phyloP scores from a whole-genome alignment of 2,888 invertebrate species.

The Brachyptera risi region DNA sequence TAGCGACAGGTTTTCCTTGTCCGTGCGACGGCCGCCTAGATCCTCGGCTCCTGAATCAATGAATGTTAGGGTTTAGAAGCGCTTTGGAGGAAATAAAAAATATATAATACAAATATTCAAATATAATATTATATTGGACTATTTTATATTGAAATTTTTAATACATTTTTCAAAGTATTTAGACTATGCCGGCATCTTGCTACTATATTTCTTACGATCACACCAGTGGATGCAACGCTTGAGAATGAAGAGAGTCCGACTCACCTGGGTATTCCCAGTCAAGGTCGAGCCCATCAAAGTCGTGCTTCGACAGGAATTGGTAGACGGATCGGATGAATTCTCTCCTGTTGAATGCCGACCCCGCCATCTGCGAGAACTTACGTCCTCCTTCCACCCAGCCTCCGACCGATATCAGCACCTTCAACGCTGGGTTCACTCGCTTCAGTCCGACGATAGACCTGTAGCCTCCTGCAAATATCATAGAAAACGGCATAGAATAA shows the following conservation, averaged over 20 bases:
- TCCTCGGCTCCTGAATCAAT: slow-evolving; percentile 43
- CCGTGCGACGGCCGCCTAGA: slow-evolving; percentile 46
- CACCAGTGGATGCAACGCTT: no score
- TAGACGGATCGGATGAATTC: slow-evolving; percentile 62
- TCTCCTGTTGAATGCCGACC: slow-evolving; percentile 48
- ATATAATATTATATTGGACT: no score
- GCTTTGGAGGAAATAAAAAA: no score
- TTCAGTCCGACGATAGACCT: slow-evolving; percentile 65
- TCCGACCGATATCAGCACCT: slow-evolving; percentile 65
- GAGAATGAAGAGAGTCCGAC: neutral
- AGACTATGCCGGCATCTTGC: no score
- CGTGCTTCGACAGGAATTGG: slow-evolving; percentile 63
- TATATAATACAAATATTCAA: no score
- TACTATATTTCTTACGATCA: no score
- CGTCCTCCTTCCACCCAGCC: slow-evolving; percentile 64
- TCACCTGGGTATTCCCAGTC: slow-evolving; percentile 79
- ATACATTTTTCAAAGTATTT: no score
- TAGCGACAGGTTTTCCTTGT: slow-evolving; percentile 54
- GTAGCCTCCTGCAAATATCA: slow-evolving; percentile 72
- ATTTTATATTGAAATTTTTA: no score
- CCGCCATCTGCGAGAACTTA: slow-evolving; percentile 60
- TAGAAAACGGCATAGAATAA: no score
- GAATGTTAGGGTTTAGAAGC: no score
- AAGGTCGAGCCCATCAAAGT: slow-evolving; percentile 77
- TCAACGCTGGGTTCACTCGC: slow-evolving; percentile 59